Base-by-base conservation (phyloP, 2,888 invertebrate genomes). In the Boloria euphrosyne region DNA sequence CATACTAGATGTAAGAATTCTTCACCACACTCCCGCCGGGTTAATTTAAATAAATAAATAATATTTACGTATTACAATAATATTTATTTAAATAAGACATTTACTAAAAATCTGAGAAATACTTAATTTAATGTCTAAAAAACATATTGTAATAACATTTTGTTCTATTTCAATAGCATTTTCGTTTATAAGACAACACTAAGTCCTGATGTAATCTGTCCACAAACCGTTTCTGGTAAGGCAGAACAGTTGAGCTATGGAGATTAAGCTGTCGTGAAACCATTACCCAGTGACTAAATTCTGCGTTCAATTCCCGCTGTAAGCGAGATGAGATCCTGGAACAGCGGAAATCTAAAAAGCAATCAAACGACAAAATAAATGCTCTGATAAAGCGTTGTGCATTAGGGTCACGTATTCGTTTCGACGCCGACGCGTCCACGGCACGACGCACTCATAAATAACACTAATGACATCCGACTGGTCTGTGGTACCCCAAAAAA, bases 391-490 rank as follows among this genome's bases (percentile, higher is more conserved):
- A 65, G 31, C 46, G 52, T 72, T 70, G 62, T 62, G 70, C 62
- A 72, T 68, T 67, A 65, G 57, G 58, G 71, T 77, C 78, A 78
- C 78, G 78, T 77, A 68, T 54, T 58, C 57, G 66, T 43, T 38
- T 55, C 63, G 47, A 59, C 49, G 59, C 59, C 59, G 31, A 66
- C 66, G 67, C 54, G 77, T 69, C 68, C 66, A 78, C 75, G 75
- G 65, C 87, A 86, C 86, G 86, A 78, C 76, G 78, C 76, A 77
- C 83, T 83, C 87, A 86, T 90, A 89, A 89, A 90, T 89, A 89
- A 86, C 85, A 76, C 85, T 90, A 89, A 90, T 88, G 90, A 90
- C 86, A 85, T 84, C 85, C 85, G 85, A 85, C 85, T 86, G 85
- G 83, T 55, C 52, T 58, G 67, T 65, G 67, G 55, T 68, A 64